Percentiles rank a stretch among this genome's conserved stretches.
These are phyloP conservation scores for Palaemon carinicauda DNA, from an alignment of 1,140 invertebrate species.

Conservation along the genomic window DNA sequence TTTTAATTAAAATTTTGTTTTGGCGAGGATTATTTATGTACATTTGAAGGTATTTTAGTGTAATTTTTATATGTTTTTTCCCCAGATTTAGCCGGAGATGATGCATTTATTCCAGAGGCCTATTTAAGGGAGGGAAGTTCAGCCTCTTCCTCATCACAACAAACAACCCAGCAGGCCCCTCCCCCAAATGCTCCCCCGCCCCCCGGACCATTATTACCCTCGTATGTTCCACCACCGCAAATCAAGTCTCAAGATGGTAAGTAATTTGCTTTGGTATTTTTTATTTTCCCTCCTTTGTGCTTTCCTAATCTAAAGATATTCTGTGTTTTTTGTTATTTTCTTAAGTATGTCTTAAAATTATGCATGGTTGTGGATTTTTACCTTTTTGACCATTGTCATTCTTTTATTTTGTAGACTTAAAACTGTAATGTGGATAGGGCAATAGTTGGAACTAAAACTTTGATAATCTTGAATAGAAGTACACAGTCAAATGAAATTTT, in stretches of 20 bases:
- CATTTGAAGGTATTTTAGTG: too few relatives aligned
- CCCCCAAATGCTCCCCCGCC: conserved; percentile 53
- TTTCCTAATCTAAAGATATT: not conserved
- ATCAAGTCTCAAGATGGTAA: conserved; percentile 60
- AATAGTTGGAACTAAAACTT: too few relatives aligned
- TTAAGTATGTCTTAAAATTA: not conserved
- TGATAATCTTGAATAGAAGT: too few relatives aligned
- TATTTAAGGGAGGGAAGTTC: conserved; percentile 55
- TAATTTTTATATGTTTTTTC: too few relatives aligned
- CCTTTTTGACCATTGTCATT: too few relatives aligned
- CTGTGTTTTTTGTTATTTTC: not conserved
- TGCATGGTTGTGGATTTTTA: too few relatives aligned
- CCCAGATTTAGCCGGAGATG: conserved; percentile 11
- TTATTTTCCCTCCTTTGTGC: not conserved
- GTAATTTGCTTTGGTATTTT: too few relatives aligned
- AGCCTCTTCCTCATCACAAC: conserved; percentile 45
- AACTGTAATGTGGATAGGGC: too few relatives aligned
- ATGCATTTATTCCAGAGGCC: conserved; percentile 57
- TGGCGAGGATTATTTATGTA: too few relatives aligned
- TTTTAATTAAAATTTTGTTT: too few relatives aligned
- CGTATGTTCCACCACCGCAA: conserved; percentile 59
- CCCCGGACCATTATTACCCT: conserved; percentile 58
- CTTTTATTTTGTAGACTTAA: too few relatives aligned
- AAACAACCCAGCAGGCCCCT: conserved; percentile 17
- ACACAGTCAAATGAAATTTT: too few relatives aligned